Conservation (phyloP, 2,888 invertebrate species). For the Lochmaea capreae region DNA sequence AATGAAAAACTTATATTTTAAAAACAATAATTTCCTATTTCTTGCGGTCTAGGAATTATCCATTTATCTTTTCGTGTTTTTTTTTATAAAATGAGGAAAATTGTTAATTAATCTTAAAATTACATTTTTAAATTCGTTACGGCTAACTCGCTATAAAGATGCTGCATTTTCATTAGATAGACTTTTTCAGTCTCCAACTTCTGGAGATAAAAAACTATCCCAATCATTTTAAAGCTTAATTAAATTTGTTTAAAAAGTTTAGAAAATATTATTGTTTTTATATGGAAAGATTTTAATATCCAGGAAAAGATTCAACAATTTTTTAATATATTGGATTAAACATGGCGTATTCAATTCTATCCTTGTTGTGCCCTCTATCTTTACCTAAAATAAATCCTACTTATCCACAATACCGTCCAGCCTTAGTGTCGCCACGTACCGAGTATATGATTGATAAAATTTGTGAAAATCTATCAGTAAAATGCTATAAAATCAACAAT, state of each 20-base stretch:
- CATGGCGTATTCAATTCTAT: not conserved
- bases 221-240: not conserved
- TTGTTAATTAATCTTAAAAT: slow-evolving; percentile 28
- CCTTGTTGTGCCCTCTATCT: not conserved
- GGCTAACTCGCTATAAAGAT: not conserved
- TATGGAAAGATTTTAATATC: too few species aligned
- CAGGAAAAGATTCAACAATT: too few species aligned
- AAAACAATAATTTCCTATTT: too few species aligned
- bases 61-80: slow-evolving; percentile 26
- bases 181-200: not conserved
- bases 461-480: not conserved
- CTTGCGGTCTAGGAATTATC: slow-evolving; percentile 19
- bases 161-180: not conserved
- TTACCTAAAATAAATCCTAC: not conserved
- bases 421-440: not conserved
- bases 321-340: not conserved
- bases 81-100: slow-evolving; percentile 26
- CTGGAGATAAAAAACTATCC: not conserved
- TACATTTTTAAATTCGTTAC: slow-evolving; percentile 26
- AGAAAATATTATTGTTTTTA: too few species aligned
- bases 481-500: not conserved
- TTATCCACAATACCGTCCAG: not conserved
- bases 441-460: not conserved
- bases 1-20: too few species aligned
- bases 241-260: too few species aligned